phyloP scores from a whole-genome alignment of 2,797 vertebrate genomes.

The Mormyrops boulengeri region DNA sequence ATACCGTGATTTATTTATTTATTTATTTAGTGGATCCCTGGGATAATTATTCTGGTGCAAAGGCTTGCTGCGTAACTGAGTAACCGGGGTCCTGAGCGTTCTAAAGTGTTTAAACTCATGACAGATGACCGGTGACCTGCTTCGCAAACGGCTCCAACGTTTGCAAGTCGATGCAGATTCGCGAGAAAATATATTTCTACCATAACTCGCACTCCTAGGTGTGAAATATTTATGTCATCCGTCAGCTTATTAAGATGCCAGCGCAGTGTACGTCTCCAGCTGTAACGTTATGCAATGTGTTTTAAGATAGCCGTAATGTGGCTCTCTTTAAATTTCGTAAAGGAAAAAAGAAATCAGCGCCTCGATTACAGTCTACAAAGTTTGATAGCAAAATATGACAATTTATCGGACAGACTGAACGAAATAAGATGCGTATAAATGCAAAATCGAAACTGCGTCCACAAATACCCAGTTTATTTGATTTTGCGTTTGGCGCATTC shows the following conservation, averaged over 20 bases:
- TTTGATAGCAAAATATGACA: not conserved
- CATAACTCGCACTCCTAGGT: slow-evolving; percentile 1
- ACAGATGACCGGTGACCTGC: not conserved
- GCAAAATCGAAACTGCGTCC: not conserved
- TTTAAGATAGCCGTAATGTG: slow-evolving; percentile 5
- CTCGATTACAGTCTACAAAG: not conserved
- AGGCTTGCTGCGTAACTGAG: not conserved
- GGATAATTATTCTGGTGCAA: not conserved
- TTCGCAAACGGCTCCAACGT: not conserved
- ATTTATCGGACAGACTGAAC: not conserved
- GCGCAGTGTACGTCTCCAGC: slow-evolving; percentile 9
- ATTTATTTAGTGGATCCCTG: not conserved
- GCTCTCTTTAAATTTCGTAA: not conserved
- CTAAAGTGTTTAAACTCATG: not conserved
- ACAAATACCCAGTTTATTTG: not conserved
- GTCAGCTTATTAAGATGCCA: slow-evolving; percentile 19
- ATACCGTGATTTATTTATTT: not conserved
- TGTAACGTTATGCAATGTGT: slow-evolving; percentile 28
- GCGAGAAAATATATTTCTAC: not conserved
- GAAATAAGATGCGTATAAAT: not conserved
- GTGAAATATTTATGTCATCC: slow-evolving; percentile 21
- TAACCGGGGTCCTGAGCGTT: not conserved
- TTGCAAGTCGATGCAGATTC: not conserved
- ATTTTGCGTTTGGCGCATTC: not conserved
- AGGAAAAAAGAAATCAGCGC: not conserved